A percentile compares a stretch with the other conserved stretches of the same genome.
phyloP scores from a whole-genome alignment of 1,140 invertebrate genomes.

The Drosophila grimshawi region DNA sequence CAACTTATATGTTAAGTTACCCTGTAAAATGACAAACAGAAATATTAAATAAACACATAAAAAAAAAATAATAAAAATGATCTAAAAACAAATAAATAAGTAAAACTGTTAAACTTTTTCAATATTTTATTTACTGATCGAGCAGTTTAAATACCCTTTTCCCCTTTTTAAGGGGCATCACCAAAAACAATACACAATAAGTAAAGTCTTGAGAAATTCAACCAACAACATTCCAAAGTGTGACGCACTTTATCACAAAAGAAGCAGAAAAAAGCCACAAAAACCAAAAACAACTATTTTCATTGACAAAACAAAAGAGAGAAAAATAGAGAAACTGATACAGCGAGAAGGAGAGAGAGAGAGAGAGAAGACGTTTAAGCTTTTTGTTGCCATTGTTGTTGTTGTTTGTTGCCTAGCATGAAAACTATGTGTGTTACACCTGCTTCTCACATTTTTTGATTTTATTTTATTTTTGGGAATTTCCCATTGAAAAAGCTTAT shows the following conservation, averaged over 20 bases:
- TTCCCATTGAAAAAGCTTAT: neutral
- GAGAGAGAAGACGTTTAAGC: neutral
- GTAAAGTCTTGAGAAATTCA: slow-evolving; percentile 47
- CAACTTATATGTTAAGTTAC: neutral
- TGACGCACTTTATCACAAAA: slow-evolving; percentile 53
- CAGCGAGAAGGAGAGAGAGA: neutral
- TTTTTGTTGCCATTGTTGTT: neutral
- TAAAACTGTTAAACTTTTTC: too few relatives aligned
- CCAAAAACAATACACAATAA: neutral
- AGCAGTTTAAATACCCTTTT: neutral
- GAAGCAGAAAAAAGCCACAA: neutral
- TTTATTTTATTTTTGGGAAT: neutral
- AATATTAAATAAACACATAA: too few relatives aligned
- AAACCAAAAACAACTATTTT: slow-evolving; percentile 42
- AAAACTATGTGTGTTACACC: neutral
- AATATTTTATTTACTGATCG: too few relatives aligned
- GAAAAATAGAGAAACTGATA: neutral
- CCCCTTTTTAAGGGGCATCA: neutral
- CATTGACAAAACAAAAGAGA: slow-evolving; percentile 49
- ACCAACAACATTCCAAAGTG: slow-evolving; percentile 67
- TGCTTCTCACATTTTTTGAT: neutral
- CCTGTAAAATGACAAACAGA: neutral
- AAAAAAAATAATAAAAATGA: neutral
- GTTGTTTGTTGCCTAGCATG: neutral
- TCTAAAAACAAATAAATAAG: too few relatives aligned